phyloP scores from a whole-genome alignment of 2,888 invertebrate species.

The Tachystola acroxantha region DNA sequence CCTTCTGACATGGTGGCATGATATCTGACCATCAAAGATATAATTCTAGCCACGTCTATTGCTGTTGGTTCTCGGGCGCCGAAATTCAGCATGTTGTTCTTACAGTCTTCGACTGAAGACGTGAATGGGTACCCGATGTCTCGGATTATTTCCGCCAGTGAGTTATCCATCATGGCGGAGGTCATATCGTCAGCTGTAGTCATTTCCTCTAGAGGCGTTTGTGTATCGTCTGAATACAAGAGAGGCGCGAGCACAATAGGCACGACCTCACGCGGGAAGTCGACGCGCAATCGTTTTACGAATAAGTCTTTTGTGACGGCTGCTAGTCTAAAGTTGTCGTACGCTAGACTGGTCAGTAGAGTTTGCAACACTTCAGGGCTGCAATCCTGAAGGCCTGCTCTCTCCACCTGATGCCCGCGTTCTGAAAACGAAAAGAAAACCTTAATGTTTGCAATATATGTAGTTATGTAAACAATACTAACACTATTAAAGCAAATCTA shows the following conservation, averaged over 20 bases:
- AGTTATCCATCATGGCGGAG: slow-evolving; percentile 83
- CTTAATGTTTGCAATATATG: too few relatives aligned
- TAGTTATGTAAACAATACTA: too few relatives aligned
- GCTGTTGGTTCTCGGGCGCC: slow-evolving; percentile 90
- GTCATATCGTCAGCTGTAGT: slow-evolving; percentile 80
- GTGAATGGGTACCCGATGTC: slow-evolving; percentile 96
- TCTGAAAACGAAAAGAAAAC: slow-evolving; percentile 51
- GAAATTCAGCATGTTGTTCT: slow-evolving; percentile 89
- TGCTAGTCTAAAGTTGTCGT: slow-evolving; percentile 82
- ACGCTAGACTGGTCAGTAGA: slow-evolving; percentile 81
- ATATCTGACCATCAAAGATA: slow-evolving; percentile 92
- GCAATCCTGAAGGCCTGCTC: slow-evolving; percentile 93
- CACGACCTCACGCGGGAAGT: slow-evolving; percentile 92
- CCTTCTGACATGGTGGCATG: slow-evolving; percentile 82
- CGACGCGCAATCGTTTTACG: slow-evolving; percentile 87
- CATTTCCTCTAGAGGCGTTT: slow-evolving; percentile 81
- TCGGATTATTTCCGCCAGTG: slow-evolving; percentile 91
- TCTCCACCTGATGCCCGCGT: slow-evolving; percentile 82
- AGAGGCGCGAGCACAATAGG: slow-evolving; percentile 94
- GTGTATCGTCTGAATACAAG: slow-evolving; percentile 88
- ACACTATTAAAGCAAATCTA: too few relatives aligned
- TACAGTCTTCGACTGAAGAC: slow-evolving; percentile 90
- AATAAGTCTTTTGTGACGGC: slow-evolving; percentile 88
- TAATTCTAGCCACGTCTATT: slow-evolving; percentile 88
- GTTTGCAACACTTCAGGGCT: slow-evolving; percentile 93